Evolutionary conservation across 2,888 invertebrate genomes (phyloP), one percentile per base, ranked within the genome.

Genomic region (Polia nebulosa): DNA sequence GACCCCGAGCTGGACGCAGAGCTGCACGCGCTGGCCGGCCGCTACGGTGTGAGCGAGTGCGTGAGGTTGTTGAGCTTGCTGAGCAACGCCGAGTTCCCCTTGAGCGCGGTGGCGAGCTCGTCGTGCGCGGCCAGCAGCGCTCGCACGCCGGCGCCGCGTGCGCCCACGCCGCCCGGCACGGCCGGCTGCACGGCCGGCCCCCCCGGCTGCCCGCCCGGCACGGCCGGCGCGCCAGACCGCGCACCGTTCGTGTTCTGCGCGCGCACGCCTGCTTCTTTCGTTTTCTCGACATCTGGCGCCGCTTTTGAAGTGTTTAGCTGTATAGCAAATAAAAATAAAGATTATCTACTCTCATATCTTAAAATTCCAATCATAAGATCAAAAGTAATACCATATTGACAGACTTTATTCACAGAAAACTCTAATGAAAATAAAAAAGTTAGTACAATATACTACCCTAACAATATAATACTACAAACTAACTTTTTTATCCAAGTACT

Each of bases 81-180:
- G 49, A 82, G 77, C 51, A 80, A 77, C 34, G 64, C 60, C 7
- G 63, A 27, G 81, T 69, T 76, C 2, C 57, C 76, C 20, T 20
- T 34, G 15, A 77, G 70, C 39, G 80, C 77, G 7, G 72, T 80
- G 6, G 86, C 88, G 59, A 91, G 79, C 68, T 92, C 93, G 51
- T 89, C 92, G 80, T 92, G 93, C 73, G 91, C 89, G 20, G 84
- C 87, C 67, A 91, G 86, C 81, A 93, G 86, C 51, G 91, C 93
- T 65, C 91, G 90, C 84, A 92, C 86, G 41, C 92, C 92, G 60
- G 88, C 89, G 34, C 89, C 92, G 84, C 66, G 90, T 91, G 65
- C 91, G 88, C 83, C 47, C 36, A 91, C 85, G 29, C 91, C 91
- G 69, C 87, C 88, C 53, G 45, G 88, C 83, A 91, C 85, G 34